Evolutionary conservation across 2,113 vertebrate species (phyloP).

Genomic region (Aegotheles bennettii): DNA sequence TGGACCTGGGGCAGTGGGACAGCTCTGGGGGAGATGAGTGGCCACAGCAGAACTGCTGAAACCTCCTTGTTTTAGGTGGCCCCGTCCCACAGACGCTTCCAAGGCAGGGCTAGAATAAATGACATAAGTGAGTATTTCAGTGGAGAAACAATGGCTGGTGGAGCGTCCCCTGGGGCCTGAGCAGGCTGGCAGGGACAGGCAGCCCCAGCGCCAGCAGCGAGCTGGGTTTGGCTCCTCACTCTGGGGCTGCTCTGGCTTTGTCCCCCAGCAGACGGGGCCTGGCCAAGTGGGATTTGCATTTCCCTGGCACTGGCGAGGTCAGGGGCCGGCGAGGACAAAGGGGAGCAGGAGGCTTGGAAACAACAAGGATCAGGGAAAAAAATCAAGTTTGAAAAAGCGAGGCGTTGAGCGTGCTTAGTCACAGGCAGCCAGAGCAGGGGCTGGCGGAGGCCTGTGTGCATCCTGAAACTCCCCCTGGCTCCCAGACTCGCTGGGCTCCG

Average conservation of each 20-base stretch:
- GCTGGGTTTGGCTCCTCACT: background rate
- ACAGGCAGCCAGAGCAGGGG: background rate
- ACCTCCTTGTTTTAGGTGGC: background rate
- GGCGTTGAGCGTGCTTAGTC: background rate
- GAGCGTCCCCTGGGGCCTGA: background rate
- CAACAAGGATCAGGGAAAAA: background rate
- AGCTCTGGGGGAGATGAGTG: background rate
- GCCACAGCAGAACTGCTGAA: background rate
- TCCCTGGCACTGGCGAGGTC: background rate
- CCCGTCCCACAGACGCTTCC: fast-evolving
- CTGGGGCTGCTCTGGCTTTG: background rate
- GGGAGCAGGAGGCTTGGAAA: constrained; percentile 5
- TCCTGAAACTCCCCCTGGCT: constrained; percentile 43
- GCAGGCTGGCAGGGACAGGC: background rate
- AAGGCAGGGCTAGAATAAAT: background rate
- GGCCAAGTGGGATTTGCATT: background rate
- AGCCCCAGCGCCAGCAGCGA: background rate
- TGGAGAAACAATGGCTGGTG: background rate
- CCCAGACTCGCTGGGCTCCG: constrained; percentile 24
- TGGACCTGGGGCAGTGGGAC: background rate
- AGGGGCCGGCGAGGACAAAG: constrained; percentile 25
- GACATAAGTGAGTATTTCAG: background rate
- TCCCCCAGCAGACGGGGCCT: too few relatives aligned
- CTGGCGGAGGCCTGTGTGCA: constrained; percentile 41
- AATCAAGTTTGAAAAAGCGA: background rate